phyloP scores from a whole-genome alignment of 2,797 vertebrate genomes.

The Nannoperca obscura region DNA sequence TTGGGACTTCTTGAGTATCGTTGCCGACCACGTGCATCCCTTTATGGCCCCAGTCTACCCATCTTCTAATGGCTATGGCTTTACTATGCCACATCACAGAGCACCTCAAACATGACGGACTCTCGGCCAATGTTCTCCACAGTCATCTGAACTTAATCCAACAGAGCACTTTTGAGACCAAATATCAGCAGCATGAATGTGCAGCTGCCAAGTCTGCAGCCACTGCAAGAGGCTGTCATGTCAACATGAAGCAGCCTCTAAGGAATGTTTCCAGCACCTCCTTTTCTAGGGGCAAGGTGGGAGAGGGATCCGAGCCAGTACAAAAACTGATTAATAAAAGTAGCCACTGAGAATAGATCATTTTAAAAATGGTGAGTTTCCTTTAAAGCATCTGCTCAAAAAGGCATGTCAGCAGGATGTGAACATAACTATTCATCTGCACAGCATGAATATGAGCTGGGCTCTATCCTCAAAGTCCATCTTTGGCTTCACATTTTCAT shows the following conservation, averaged over 20 bases:
- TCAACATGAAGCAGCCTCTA: slow-evolving; percentile 7
- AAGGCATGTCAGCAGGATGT: slow-evolving; percentile 34
- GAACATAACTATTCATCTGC: slow-evolving; percentile 6
- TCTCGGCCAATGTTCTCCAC: not conserved
- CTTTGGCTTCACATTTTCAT: slow-evolving; percentile 59
- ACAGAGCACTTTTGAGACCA: not conserved
- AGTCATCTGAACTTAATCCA: not conserved
- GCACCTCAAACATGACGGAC: not conserved
- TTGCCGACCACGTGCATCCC: not conserved
- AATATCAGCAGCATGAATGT: not conserved
- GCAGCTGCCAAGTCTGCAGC: not conserved
- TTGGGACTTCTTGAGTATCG: not conserved
- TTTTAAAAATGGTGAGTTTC: not conserved
- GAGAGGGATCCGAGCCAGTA: not conserved
- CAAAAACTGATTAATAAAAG: not conserved
- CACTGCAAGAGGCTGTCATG: not conserved
- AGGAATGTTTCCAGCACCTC: slow-evolving; percentile 31
- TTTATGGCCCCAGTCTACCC: not conserved
- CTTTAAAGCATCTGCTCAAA: slow-evolving; percentile 26
- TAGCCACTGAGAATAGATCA: not conserved
- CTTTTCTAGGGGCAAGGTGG: not conserved
- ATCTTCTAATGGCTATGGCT: not conserved
- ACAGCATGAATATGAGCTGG: slow-evolving; percentile 26
- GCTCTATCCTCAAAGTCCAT: slow-evolving; percentile 1
- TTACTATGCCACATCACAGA: not conserved